Evolutionary conservation across 1,140 invertebrate species (phyloP), one percentile per base, ranked within the genome.

Genomic region (Tetramorium simillimum): DNA sequence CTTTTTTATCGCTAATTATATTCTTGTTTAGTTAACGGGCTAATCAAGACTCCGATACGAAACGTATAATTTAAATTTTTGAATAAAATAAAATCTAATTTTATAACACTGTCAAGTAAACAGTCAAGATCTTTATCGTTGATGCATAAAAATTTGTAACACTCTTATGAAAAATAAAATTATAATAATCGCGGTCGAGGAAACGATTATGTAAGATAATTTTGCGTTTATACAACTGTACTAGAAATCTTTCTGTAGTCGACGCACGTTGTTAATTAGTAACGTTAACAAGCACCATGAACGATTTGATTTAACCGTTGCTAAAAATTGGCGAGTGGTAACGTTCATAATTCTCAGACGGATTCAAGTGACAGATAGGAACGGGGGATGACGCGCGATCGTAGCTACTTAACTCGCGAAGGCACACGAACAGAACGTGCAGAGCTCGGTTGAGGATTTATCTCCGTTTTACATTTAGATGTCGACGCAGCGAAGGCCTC

Each of bases 401-500:
- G 51, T 46, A 33, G 4, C 33, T 33, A 33, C 1, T 65, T 65
- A 78, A 46, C 72, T 75, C 43, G 14, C 82, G 46, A 46, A 63
- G n/a, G 72, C 46, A 51, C 16, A 12, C n/a, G 28, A 84, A 43
- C 12, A 85, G 18, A 33, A 51, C 28, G n/a, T 24, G 43, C 69
- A 63, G 56, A 63, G 56, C 60, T 40, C 76, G 86, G 77, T 85
- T 85, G 72, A 87, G 89, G 75, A 90, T 90, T 90, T 75, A 81
- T 91, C 77, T 90, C 80, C 76, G 85, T 91, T 93, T 93, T 92
- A 92, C 92, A 75, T 96, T 75, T 95, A 97, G 97, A 97, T 93
- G 96, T 97, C 40, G 97, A 97, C 93, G 96, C 96, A 90, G 97
- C 97, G 89, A 95, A 96, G 82, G 95, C 96, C 21, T 96, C 96